phyloP scores from a whole-genome alignment of 2,797 vertebrate genomes.

The Macropodus opercularis region DNA sequence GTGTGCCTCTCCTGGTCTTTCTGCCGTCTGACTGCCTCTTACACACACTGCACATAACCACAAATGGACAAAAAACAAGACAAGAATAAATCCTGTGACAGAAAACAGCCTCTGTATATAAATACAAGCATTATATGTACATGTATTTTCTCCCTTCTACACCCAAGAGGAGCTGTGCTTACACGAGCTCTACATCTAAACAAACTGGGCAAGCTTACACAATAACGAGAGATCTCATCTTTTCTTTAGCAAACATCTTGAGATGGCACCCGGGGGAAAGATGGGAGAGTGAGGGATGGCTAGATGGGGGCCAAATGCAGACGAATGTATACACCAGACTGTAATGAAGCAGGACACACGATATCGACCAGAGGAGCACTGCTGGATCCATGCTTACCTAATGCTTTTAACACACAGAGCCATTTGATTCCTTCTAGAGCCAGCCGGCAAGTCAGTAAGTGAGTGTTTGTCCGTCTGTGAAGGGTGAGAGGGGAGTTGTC shows the following conservation, averaged over 20 bases:
- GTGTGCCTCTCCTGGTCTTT: constrained; percentile 31
- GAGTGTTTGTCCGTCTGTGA: constrained; percentile 17
- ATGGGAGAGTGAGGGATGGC: constrained; percentile 45
- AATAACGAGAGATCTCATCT: constrained; percentile 67
- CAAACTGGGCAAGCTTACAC: constrained; percentile 49
- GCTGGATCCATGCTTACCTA: constrained; percentile 82
- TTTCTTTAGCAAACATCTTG: constrained; percentile 73
- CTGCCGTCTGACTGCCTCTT: constrained; percentile 33
- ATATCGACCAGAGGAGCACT: constrained; percentile 75
- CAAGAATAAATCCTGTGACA: constrained; percentile 3
- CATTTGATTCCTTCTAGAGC: constrained; percentile 79
- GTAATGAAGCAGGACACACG: constrained; percentile 82
- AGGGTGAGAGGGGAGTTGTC: constrained; percentile 1
- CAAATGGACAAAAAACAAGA: neutral
- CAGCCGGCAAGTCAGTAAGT: constrained; percentile 37
- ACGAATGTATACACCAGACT: constrained; percentile 81
- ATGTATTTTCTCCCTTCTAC: constrained; percentile 28
- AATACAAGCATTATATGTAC: constrained; percentile 1
- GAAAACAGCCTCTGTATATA: constrained; percentile 24
- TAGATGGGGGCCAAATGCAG: constrained; percentile 70
- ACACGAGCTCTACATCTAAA: constrained; percentile 36
- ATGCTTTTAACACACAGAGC: constrained; percentile 86
- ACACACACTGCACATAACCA: constrained; percentile 28
- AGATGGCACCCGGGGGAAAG: constrained; percentile 50
- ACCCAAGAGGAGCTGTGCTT: constrained; percentile 49